Conservation (phyloP, 2,113 vertebrate species). For the Globicephala melas region DNA sequence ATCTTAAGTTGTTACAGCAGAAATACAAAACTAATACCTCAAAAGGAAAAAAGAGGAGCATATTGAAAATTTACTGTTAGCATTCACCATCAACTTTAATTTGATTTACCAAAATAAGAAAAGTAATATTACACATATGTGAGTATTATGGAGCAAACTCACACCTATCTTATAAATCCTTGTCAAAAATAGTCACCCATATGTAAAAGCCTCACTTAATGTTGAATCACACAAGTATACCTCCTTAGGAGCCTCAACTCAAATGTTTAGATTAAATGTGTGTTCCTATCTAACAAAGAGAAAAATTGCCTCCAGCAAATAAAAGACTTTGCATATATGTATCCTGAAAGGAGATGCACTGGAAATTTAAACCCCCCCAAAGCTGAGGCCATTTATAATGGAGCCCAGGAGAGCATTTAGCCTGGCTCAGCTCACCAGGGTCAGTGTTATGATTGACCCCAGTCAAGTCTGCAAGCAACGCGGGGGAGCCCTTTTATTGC, state of each 20-base stretch:
- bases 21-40: neutral
- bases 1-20: neutral
- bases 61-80: neutral
- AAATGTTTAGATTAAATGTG: neutral
- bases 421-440: neutral
- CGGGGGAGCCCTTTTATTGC: neutral
- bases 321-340: neutral
- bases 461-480: neutral
- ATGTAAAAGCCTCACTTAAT: neutral
- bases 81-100: neutral
- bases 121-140: neutral
- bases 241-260: neutral
- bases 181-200: neutral
- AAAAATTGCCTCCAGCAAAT: neutral
- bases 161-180: neutral
- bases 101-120: neutral
- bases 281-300: neutral
- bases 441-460: neutral
- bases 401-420: accelerated
- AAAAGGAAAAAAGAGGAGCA: neutral
- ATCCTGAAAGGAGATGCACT: neutral
- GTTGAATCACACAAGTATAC: neutral
- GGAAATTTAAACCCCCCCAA: neutral
- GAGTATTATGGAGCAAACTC: neutral
- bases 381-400: neutral